phyloP scores from a whole-genome alignment of 2,113 vertebrate genomes.

The Podarcis muralis region DNA sequence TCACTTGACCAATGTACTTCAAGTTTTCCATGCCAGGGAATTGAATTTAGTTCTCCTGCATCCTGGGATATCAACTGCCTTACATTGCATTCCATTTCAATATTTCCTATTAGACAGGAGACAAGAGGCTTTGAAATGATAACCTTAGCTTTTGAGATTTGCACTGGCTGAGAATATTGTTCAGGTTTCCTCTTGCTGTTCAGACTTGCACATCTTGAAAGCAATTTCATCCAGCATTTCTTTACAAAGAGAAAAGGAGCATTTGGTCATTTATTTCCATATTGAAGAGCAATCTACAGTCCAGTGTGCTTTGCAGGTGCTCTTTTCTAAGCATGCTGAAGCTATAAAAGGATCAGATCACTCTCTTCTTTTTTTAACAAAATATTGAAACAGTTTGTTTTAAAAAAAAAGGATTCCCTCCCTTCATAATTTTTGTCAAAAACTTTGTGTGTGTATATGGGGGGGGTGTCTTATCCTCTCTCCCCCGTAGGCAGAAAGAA shows the following conservation, averaged over 20 bases:
- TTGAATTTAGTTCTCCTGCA: not conserved
- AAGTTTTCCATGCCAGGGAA: conserved; percentile 1
- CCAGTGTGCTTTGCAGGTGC: not conserved
- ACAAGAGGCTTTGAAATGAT: conserved; percentile 18
- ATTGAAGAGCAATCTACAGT: conserved; percentile 25
- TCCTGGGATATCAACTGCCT: not conserved
- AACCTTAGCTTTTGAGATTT: conserved; percentile 14
- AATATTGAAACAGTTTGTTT: not conserved
- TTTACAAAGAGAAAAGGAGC: not conserved
- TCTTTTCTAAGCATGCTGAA: not conserved
- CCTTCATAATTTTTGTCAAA: not conserved
- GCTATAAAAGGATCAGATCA: conserved; percentile 1
- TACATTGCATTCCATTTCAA: not conserved
- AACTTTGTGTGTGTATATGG: not conserved
- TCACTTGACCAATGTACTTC: not conserved
- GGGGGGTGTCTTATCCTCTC: too few relatives aligned
- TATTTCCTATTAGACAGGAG: conserved; percentile 11
- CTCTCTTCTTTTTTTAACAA: not conserved
- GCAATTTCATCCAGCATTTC: conserved; percentile 23
- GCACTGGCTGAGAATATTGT: conserved; percentile 16
- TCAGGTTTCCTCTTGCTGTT: conserved; percentile 13
- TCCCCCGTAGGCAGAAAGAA: not conserved
- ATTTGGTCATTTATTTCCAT: conserved; percentile 32
- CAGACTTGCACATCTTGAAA: not conserved
- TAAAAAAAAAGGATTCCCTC: not conserved